Evolutionary conservation across 1,140 invertebrate genomes (phyloP).

Genomic region (Tribolium castaneum): DNA sequence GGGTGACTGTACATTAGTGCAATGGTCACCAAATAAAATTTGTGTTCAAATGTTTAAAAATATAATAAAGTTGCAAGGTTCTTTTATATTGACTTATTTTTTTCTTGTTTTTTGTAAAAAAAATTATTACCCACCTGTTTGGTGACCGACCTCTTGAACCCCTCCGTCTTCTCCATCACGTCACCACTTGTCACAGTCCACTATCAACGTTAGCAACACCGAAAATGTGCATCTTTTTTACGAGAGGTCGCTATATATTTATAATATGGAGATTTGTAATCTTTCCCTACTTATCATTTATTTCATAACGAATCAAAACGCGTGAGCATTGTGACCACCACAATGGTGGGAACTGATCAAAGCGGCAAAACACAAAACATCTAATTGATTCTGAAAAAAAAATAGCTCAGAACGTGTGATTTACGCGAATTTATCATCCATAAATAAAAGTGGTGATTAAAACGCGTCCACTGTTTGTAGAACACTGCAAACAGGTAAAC

Average conservation of each 20-base stretch:
- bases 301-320: neutral
- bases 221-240: conserved; percentile 15
- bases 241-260: conserved; percentile 9
- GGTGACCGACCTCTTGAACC: conserved; percentile 7
- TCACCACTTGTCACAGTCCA: neutral
- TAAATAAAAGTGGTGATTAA: conserved; percentile 22
- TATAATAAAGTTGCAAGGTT: too few species aligned
- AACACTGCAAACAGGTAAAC: conserved; percentile 3
- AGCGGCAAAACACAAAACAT: neutral
- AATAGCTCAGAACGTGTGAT: neutral
- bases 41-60: too few species aligned
- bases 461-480: neutral
- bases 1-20: too few species aligned
- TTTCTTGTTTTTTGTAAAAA: too few species aligned
- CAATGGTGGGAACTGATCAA: neutral
- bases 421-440: conserved; percentile 7
- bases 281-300: conserved; percentile 2
- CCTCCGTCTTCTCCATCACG: neutral
- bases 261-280: conserved; percentile 28
- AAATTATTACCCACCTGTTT: conserved; percentile 1
- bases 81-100: too few species aligned
- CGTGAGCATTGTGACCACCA: neutral
- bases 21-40: too few species aligned
- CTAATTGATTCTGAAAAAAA: neutral
- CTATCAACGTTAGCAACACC: neutral